These are phyloP conservation scores for Hexactinellida sp. DNA, from an alignment of 37 sponge, comb jelly and placozoan genomes.

Conservation along the genomic window DNA sequence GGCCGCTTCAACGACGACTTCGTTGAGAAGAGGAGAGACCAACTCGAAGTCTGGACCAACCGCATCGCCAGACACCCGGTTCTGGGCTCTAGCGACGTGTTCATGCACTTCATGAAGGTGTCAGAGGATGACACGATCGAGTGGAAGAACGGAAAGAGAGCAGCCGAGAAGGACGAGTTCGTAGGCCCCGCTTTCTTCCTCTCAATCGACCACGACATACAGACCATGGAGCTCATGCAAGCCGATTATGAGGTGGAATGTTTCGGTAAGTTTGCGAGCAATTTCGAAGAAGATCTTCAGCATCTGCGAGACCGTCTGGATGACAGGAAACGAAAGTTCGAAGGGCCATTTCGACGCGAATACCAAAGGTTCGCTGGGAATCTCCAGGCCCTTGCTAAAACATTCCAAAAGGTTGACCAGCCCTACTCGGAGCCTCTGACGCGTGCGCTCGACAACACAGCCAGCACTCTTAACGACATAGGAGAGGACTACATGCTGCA, in stretches of 20 bases:
- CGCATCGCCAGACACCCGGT: slow-evolving; percentile 89
- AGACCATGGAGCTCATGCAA: neutral
- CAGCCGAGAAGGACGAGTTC: slow-evolving; percentile 79
- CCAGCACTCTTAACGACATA: neutral
- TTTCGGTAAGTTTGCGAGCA: slow-evolving; percentile 6
- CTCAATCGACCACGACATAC: slow-evolving; percentile 37
- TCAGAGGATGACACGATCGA: slow-evolving; percentile 32
- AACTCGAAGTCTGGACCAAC: slow-evolving; percentile 83
- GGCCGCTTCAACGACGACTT: slow-evolving; percentile 82
- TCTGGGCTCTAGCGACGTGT: slow-evolving; percentile 53
- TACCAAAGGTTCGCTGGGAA: neutral
- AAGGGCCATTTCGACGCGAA: neutral
- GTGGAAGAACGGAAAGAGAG: slow-evolving; percentile 92
- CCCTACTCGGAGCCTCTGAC: slow-evolving; percentile 1
- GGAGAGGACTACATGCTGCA: slow-evolving; percentile 19
- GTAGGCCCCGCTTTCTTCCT: slow-evolving; percentile 44
- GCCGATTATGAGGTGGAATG: slow-evolving; percentile 15
- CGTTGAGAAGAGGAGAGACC: slow-evolving; percentile 73
- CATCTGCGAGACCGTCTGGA: neutral
- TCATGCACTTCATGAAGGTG: slow-evolving; percentile 51
- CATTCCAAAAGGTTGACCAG: slow-evolving; percentile 7
- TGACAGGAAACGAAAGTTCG: neutral
- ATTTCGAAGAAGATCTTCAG: slow-evolving; percentile 15
- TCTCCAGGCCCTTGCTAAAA: neutral
- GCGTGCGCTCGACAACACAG: neutral